Conservation (phyloP, 2,888 invertebrate species). For the Pantelozetes paolii region DNA sequence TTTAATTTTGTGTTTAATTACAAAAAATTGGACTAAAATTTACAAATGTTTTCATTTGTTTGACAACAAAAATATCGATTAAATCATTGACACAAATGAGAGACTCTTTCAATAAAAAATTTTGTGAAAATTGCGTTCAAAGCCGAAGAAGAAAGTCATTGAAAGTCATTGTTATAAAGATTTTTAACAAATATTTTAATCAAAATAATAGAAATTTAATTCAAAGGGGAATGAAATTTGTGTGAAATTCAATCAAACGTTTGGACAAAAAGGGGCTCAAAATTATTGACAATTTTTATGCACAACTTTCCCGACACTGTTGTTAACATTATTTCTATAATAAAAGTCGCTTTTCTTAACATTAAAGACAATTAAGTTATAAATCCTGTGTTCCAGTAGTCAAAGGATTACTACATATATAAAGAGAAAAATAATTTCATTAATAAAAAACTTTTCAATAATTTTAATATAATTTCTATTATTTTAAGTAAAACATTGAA, state of each 20-base stretch:
- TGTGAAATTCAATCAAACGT: not conserved
- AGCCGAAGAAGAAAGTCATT: not conserved
- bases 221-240: too few species aligned
- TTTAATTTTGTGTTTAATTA: not conserved
- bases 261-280: not conserved
- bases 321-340: not conserved
- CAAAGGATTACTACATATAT: constrained; percentile 20
- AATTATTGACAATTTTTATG: not conserved
- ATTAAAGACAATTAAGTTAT: not conserved
- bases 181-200: not conserved
- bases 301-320: not conserved
- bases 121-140: not conserved
- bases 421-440: not conserved
- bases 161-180: not conserved
- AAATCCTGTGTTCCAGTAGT: constrained; percentile 8
- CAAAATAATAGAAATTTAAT: too few species aligned
- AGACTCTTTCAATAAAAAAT: not conserved
- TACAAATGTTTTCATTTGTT: not conserved
- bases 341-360: not conserved
- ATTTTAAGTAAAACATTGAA: not conserved
- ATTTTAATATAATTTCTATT: not conserved
- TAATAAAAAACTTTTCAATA: not conserved
- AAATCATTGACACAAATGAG: not conserved
- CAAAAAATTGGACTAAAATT: not conserved
- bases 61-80: not conserved